Evolutionary conservation across 2,888 invertebrate species (phyloP), one percentile per base, ranked within the genome.

Genomic region (Cryptocephalus moraei): DNA sequence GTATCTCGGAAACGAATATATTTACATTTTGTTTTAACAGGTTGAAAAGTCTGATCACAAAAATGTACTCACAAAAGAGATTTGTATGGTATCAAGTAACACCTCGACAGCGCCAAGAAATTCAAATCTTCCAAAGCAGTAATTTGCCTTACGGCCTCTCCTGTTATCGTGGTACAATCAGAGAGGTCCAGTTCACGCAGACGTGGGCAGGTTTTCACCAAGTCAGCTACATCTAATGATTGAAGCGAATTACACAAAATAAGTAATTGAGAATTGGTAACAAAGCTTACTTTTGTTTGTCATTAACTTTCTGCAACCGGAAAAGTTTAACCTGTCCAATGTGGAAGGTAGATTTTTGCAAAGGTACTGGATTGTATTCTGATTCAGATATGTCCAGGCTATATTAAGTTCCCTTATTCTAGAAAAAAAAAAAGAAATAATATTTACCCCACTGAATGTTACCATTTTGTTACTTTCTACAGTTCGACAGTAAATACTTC

Each of bases 161-260:
- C 77, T 0, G 85, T 82, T 4, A 94, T 69, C 12, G 77, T 74
- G 8, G 86, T 82, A 60, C 90, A 88, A 71, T 95, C 94, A 13
- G 93, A 93, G 48, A 93, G 66, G 72, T 95, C 94, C 55, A 95
- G 73, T 68, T 93, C 92, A 39, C 83, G 70, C 12, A 95, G 75
- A 1, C 80, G 73, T 0, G 83, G 78, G 63, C 91, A 91, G 8
- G 81, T 76, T 10, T 65, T 60, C 1, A 79, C 79, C 43, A 94
- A 71, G 9, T 75, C 71, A 8, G 70, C 65, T 8, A 92, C 74
- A 75, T 86, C 92, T 92, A 22, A 22, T 22, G 22, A 22, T 22
- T 22, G 71, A 22, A 72, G 72, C 49, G 44, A 39, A 53, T 39
- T 33, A 43, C 36, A 41, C 39, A 39, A 13, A 34, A 14, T n/a